These are phyloP conservation scores for Serinus canaria DNA, from an alignment of 2,113 vertebrate species.

Conservation along the genomic window DNA sequence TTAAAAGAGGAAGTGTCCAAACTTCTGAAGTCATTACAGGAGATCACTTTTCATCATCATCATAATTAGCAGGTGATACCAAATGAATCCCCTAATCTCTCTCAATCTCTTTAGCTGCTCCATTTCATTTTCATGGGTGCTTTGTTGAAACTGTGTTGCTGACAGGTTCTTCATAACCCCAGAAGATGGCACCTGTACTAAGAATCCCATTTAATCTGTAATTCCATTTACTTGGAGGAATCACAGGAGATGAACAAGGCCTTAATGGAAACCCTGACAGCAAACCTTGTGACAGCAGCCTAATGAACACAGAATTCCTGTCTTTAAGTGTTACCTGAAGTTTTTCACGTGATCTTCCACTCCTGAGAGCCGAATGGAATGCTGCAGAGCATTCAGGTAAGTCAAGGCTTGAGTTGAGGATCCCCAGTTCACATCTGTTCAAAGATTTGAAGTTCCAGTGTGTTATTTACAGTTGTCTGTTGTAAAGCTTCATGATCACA, in stretches of 20 bases:
- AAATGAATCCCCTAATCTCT: background rate
- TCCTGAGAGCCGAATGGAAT: slow-evolving; percentile 91
- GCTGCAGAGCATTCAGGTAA: slow-evolving; percentile 91
- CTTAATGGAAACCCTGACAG: background rate
- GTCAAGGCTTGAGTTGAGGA: slow-evolving; percentile 98
- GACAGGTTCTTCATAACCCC: background rate
- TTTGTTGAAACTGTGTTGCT: background rate
- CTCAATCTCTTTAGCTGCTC: background rate
- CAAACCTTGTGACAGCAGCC: fast-evolving
- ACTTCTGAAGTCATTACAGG: background rate
- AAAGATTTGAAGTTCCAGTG: background rate
- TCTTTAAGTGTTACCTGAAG: slow-evolving; percentile 81
- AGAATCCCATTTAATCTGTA: background rate
- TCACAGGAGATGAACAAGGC: background rate
- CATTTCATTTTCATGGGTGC: background rate
- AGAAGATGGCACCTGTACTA: background rate
- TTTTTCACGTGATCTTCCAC: slow-evolving; percentile 98
- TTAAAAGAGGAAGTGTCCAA: background rate
- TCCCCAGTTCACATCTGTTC: slow-evolving; percentile 98
- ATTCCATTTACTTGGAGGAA: background rate
- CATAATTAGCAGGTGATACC: background rate
- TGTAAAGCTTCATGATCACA: background rate
- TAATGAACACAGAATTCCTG: background rate
- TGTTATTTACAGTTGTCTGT: background rate
- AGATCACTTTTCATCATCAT: background rate